phyloP scores from a whole-genome alignment of 1,140 invertebrate genomes.

The Hyposmocoma kahamanoa region DNA sequence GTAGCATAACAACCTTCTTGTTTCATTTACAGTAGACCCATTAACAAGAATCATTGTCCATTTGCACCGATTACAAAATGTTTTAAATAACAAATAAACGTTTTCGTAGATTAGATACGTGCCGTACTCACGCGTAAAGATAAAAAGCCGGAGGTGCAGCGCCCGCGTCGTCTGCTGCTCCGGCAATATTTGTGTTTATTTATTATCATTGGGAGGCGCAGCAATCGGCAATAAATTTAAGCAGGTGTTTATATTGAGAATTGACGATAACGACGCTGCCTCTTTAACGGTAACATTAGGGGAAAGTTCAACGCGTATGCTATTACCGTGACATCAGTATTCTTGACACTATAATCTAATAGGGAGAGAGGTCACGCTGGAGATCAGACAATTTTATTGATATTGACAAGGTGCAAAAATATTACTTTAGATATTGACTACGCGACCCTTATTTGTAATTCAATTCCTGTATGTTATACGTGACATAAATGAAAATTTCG shows the following conservation, averaged over 20 bases:
- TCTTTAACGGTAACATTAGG: not conserved
- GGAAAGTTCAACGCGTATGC: not conserved
- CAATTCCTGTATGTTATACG: too few species aligned
- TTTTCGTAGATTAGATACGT: not conserved
- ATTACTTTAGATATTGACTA: too few species aligned
- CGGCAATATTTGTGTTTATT: conserved; percentile 15
- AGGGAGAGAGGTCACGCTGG: not conserved
- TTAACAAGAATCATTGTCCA: not conserved
- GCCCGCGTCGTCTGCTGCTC: not conserved
- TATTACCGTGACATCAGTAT: too few species aligned
- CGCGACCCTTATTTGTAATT: too few species aligned
- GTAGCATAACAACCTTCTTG: too few species aligned
- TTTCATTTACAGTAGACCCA: too few species aligned
- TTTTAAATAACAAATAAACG: conserved; percentile 12
- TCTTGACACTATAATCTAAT: not conserved
- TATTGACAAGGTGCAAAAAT: not conserved
- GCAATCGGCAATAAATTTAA: conserved; percentile 27
- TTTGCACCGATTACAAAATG: not conserved
- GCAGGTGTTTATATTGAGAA: conserved; percentile 21
- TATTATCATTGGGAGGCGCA: conserved; percentile 18
- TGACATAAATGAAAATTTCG: too few species aligned
- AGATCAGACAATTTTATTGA: not conserved
- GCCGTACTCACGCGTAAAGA: not conserved
- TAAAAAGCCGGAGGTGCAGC: conserved; percentile 4
- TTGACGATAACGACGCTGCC: not conserved